A percentile compares a stretch with the other conserved stretches of the same genome.
Evolutionary conservation across 1,140 invertebrate genomes (phyloP).

Genomic region (Pseudomyrmex concolor): DNA sequence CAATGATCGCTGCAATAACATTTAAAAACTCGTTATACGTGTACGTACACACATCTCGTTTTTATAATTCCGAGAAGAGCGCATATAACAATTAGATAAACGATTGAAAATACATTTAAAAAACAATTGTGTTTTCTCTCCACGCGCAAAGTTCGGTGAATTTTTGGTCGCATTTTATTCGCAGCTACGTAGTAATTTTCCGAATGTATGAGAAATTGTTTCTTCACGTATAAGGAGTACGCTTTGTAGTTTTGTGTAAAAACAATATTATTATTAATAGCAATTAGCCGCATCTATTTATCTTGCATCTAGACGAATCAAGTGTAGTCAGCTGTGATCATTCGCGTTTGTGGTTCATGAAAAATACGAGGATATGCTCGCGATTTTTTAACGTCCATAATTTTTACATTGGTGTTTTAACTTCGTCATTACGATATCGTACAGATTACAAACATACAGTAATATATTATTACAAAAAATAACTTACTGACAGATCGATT

Average conservation of each 20-base stretch:
- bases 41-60: no score
- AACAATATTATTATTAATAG: constrained; percentile 70
- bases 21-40: no score
- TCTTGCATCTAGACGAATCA: constrained; percentile 71
- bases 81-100: not conserved
- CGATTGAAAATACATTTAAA: not conserved
- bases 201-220: constrained; percentile 9
- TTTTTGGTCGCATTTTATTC: not conserved
- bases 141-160: not conserved
- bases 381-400: no score
- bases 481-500: no score
- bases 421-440: no score
- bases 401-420: no score
- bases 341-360: not conserved
- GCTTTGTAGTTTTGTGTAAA: constrained; percentile 53
- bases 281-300: constrained; percentile 72
- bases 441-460: no score
- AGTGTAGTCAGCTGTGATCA: constrained; percentile 61
- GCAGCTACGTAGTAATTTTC: constrained; percentile 40
- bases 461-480: no score
- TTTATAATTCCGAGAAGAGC: not conserved
- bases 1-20: no score
- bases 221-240: constrained; percentile 40
- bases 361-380: not conserved
- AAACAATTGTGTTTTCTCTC: not conserved